Percentiles rank a stretch among this genome's conserved stretches.
phyloP scores from a whole-genome alignment of 2,888 invertebrate genomes.

The Tipula unca region DNA sequence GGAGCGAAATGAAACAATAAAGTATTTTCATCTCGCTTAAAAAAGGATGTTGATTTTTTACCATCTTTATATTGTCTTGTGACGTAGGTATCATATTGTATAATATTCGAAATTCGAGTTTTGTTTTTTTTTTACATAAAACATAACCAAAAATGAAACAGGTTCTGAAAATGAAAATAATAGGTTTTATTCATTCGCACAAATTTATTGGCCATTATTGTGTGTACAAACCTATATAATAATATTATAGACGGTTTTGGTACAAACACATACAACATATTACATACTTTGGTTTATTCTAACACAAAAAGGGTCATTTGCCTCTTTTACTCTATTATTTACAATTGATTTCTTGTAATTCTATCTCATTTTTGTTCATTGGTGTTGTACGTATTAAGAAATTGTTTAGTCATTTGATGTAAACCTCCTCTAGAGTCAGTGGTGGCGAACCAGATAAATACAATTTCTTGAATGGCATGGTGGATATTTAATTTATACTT shows the following conservation, averaged over 20 bases:
- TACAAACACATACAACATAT: too few relatives aligned
- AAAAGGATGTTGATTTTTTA: background rate
- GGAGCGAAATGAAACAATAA: background rate
- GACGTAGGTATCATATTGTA: background rate
- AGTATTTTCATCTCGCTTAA: background rate
- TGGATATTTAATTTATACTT: background rate
- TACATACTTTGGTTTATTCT: background rate
- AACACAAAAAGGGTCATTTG: background rate
- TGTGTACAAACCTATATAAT: background rate
- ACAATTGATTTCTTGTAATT: background rate
- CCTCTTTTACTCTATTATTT: constrained; percentile 8
- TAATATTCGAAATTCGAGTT: background rate
- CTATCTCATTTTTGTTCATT: background rate
- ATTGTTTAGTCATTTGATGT: constrained; percentile 8
- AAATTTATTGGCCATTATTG: background rate
- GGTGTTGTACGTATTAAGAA: background rate
- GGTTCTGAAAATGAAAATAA: background rate
- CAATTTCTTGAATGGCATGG: background rate
- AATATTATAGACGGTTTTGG: too few relatives aligned
- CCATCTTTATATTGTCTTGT: background rate
- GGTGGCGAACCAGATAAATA: background rate
- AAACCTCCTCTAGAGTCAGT: background rate
- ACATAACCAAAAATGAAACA: background rate
- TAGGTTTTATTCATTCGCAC: background rate
- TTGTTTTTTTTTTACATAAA: background rate